Percentiles rank a stretch among this genome's conserved stretches.
These are phyloP conservation scores for Hermaeophaga mercurialis DNA, from an alignment of 2,888 invertebrate species.

Conservation along the genomic window DNA sequence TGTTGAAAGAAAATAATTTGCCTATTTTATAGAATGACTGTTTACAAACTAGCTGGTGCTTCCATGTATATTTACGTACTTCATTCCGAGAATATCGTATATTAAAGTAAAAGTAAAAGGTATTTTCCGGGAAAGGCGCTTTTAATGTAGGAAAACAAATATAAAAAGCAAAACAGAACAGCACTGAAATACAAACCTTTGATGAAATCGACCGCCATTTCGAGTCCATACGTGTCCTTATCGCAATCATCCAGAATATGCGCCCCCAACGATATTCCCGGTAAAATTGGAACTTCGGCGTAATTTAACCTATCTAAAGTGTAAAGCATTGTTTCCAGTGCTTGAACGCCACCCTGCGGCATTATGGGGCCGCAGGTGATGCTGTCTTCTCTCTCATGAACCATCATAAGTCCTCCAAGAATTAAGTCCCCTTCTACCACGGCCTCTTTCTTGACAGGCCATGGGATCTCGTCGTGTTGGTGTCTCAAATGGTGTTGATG, in stretches of 20 bases:
- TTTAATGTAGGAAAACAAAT: too few species aligned
- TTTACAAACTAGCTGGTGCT: too few species aligned
- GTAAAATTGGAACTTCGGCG: slow-evolving; percentile 68
- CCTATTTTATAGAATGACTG: too few species aligned
- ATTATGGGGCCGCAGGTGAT: slow-evolving; percentile 91
- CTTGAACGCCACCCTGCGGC: slow-evolving; percentile 91
- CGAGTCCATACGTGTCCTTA: slow-evolving; percentile 92
- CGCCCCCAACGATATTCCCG: slow-evolving; percentile 82
- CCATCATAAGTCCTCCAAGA: slow-evolving; percentile 93
- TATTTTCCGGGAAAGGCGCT: too few species aligned
- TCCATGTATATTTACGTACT: too few species aligned
- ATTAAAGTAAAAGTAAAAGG: too few species aligned
- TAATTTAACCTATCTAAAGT: slow-evolving; percentile 83
- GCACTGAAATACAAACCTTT: slow-evolving; percentile 74
- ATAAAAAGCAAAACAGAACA: too few species aligned
- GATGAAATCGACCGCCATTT: slow-evolving; percentile 95
- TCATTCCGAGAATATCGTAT: too few species aligned
- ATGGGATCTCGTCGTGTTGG: slow-evolving; percentile 55
- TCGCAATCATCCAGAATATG: slow-evolving; percentile 94
- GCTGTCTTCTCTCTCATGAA: slow-evolving; percentile 87
- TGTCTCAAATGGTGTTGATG: slow-evolving; percentile 39
- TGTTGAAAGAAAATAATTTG: too few species aligned
- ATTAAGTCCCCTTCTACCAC: slow-evolving; percentile 87
- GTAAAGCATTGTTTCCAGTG: slow-evolving; percentile 90
- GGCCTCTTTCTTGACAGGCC: slow-evolving; percentile 87